These are phyloP conservation scores for Adelphocoris suturalis DNA, from an alignment of 2,888 invertebrate species.

Conservation along the genomic window DNA sequence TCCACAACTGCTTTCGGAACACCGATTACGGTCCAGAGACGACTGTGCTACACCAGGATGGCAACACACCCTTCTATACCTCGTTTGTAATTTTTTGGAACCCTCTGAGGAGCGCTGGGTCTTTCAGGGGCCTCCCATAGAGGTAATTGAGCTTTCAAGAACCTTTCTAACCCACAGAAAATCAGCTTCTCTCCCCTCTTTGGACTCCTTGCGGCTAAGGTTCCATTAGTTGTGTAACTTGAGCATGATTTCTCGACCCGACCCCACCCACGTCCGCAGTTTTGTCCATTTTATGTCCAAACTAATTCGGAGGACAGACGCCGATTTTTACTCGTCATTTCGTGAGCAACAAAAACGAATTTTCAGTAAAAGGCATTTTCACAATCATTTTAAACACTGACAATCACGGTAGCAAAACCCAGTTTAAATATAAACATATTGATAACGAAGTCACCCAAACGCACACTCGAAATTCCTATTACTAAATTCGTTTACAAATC, in stretches of 20 bases:
- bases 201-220: neutral
- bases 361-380: neutral
- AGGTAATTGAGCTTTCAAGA: slow-evolving; percentile 39
- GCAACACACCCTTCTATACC: neutral
- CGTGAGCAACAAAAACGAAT: neutral
- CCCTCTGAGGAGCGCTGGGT: neutral
- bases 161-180: slow-evolving; percentile 10
- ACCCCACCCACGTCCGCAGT: slow-evolving; percentile 25
- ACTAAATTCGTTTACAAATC: too few species aligned
- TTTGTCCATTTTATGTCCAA: neutral
- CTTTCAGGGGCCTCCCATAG: neutral
- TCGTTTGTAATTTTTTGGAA: slow-evolving; percentile 16
- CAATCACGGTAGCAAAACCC: too few species aligned
- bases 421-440: too few species aligned
- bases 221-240: slow-evolving; percentile 15
- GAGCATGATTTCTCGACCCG: slow-evolving; percentile 13
- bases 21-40: neutral
- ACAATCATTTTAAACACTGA: neutral
- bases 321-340: neutral
- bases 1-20: neutral
- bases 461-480: too few species aligned
- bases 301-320: neutral
- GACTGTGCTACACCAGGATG: slow-evolving; percentile 3
- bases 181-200: neutral
- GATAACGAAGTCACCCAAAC: too few species aligned